Conservation (phyloP, 2,888 invertebrate genomes). For the Heliconius ethilla region DNA sequence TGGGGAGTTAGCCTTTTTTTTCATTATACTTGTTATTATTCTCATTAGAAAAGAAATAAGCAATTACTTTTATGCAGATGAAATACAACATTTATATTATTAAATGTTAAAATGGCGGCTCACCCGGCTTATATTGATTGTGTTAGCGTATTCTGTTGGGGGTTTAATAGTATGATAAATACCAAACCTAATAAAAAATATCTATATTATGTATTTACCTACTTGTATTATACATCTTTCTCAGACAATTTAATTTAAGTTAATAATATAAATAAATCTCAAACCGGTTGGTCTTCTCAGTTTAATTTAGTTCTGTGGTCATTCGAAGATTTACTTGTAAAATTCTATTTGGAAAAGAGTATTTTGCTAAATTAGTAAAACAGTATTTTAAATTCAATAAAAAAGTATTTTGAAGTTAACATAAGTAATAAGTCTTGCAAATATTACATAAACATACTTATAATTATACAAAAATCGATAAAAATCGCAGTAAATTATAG, state of each 20-base stretch:
- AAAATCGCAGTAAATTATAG: conserved; percentile 2
- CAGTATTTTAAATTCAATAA: no score
- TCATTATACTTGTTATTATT: conserved; percentile 37
- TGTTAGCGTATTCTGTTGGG: neutral
- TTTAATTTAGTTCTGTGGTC: neutral
- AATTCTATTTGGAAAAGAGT: neutral
- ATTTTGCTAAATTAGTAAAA: no score
- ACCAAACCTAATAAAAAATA: neutral
- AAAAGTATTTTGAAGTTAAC: neutral
- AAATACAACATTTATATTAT: conserved; percentile 35
- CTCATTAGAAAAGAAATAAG: conserved; percentile 47
- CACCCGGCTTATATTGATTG: conserved; percentile 30
- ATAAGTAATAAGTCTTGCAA: neutral
- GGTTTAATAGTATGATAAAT: neutral
- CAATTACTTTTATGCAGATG: conserved; percentile 36
- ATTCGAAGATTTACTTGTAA: neutral
- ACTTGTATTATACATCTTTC: no score
- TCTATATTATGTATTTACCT: neutral
- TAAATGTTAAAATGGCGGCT: conserved; percentile 30
- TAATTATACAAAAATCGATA: neutral
- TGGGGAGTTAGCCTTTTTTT: conserved; percentile 37
- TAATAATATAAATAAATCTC: no score
- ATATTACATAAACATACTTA: neutral
- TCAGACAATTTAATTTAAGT: no score
- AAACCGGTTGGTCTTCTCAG: neutral